These are phyloP conservation scores for Enteromius thamalakanensis DNA, from an alignment of 2,797 vertebrate genomes.

Conservation along the genomic window DNA sequence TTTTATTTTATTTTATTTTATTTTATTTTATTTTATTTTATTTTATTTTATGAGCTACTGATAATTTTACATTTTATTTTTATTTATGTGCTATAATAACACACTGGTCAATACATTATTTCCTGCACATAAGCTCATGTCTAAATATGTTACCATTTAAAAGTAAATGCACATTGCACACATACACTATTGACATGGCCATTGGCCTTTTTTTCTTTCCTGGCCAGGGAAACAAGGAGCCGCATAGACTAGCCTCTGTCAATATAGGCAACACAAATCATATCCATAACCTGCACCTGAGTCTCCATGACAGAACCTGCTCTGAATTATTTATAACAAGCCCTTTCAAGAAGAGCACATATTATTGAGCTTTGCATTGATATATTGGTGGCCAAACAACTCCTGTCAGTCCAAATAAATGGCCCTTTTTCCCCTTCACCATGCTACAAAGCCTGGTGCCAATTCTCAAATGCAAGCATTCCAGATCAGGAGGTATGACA, in stretches of 20 bases:
- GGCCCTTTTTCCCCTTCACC: not conserved
- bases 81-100: not conserved
- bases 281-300: conserved; percentile 73
- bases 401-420: conserved; percentile 55
- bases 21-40: no score
- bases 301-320: conserved; percentile 66
- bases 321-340: conserved; percentile 72
- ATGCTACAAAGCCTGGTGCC: not conserved
- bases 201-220: conserved; percentile 64
- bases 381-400: conserved; percentile 60
- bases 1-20: no score
- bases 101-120: not conserved
- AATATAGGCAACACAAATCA: conserved; percentile 72
- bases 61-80: no score
- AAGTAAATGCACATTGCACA: not conserved
- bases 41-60: no score
- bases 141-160: not conserved
- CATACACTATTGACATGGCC: not conserved
- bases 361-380: conserved; percentile 69
- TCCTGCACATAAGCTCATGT: not conserved
- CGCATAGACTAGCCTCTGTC: conserved; percentile 68
- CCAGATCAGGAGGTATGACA: conserved; percentile 23
- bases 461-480: conserved; percentile 13
- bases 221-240: conserved; percentile 65
- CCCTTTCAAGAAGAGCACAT: conserved; percentile 45